phyloP scores from a whole-genome alignment of 2,113 vertebrate species.

The Leucopsar rothschildi region DNA sequence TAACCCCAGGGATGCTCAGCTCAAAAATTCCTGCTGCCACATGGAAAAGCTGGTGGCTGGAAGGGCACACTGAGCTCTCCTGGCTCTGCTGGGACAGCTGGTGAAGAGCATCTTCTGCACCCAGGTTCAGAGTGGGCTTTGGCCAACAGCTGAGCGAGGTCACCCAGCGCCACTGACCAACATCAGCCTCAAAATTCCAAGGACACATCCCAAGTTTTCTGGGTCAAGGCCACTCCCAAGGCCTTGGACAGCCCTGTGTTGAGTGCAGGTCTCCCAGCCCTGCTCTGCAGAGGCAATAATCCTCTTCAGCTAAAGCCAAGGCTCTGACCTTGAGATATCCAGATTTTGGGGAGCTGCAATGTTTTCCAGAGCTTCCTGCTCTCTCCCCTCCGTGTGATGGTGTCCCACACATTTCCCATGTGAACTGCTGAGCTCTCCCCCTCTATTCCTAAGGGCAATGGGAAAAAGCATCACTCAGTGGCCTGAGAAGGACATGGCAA shows the following conservation, averaged over 20 bases:
- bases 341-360: background rate
- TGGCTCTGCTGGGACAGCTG: background rate
- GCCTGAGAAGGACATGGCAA: background rate
- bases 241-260: background rate
- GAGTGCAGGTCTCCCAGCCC: background rate
- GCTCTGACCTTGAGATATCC: background rate
- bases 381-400: background rate
- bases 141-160: background rate
- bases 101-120: background rate
- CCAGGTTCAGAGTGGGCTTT: background rate
- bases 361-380: background rate
- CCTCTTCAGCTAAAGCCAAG: background rate
- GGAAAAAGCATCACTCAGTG: background rate
- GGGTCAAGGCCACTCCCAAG: background rate
- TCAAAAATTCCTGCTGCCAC: background rate
- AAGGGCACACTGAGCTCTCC: background rate
- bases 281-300: background rate
- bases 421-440: background rate
- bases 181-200: background rate
- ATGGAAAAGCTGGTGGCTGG: background rate
- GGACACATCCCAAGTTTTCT: background rate
- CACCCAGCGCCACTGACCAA: rapidly evolving
- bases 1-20: background rate
- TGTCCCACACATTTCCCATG: background rate
- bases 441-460: rapidly evolving